Evolutionary conservation across 2,888 invertebrate species (phyloP).

Genomic region (Drosophila mettleri): DNA sequence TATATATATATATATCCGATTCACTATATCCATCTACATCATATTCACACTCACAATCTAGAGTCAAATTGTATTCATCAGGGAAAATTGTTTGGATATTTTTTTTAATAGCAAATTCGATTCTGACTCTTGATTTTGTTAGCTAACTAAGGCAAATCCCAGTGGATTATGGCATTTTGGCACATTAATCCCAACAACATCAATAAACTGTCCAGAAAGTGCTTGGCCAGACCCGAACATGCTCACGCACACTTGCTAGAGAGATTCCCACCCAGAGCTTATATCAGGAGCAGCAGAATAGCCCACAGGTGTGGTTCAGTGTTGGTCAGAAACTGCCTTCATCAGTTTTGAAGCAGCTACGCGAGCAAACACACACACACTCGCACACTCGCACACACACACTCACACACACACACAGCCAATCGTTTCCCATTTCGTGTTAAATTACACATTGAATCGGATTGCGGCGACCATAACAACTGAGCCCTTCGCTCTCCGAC

Average conservation of each 20-base stretch:
- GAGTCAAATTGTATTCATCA: neutral
- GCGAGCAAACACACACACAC: slow-evolving; percentile 28
- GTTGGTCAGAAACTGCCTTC: slow-evolving; percentile 49
- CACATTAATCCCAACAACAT: slow-evolving; percentile 61
- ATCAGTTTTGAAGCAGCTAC: slow-evolving; percentile 51
- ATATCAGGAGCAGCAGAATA: slow-evolving; percentile 34
- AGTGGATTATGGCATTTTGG: slow-evolving; percentile 67
- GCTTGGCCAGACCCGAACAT: slow-evolving; percentile 28
- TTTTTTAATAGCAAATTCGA: neutral
- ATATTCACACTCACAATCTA: neutral
- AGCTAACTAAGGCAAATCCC: slow-evolving; percentile 70
- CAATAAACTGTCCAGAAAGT: slow-evolving; percentile 65
- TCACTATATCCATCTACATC: too few relatives aligned
- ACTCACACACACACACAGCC: slow-evolving; percentile 31
- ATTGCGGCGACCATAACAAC: slow-evolving; percentile 76
- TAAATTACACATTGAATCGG: slow-evolving; percentile 80
- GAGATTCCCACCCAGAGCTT: slow-evolving; percentile 19
- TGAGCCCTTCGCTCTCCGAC: slow-evolving; percentile 33
- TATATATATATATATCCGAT: neutral
- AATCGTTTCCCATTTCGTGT: slow-evolving; percentile 81
- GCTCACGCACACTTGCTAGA: neutral
- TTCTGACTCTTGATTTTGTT: slow-evolving; percentile 12
- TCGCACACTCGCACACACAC: slow-evolving; percentile 21
- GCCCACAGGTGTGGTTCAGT: slow-evolving; percentile 63
- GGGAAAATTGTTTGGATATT: neutral